Base-by-base conservation (phyloP, 2,888 invertebrate genomes). In the Schizaphis graminum region DNA sequence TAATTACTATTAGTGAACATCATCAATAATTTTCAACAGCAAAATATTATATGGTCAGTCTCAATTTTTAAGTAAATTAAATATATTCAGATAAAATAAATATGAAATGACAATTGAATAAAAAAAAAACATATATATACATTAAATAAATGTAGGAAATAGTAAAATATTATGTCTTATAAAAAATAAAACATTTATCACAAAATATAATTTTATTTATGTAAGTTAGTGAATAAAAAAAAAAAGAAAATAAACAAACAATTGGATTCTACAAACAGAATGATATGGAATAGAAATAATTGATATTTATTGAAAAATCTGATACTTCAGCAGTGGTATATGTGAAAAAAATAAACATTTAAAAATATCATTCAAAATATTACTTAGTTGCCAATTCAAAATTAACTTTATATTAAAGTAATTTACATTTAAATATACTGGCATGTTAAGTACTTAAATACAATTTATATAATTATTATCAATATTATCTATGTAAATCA, bases 91-190 rank as follows among this genome's bases (percentile, higher is more conserved):
- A 61, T 28, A 8, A 92, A 1, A 88, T 10, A 92, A 61, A 61
- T 92, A 61, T 61, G 41, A 88, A 88, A n/a, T 11, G 24, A 88
- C 21, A 53, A 88, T 77, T 49, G 16, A 77, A n/a, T 77, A 89
- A 16, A 47, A 87, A 57, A 61, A 61, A 49, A 49, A 77, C n/a
- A n/a, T n/a, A n/a, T 13, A 41, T 26, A 87, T 92, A 41, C 16
- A 85, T n/a, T 44, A 85, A 91, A 92, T 92, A 57, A 88, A 92
- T 28, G 35, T 61, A 92, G 49, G 35, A 61, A 91, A 92, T 92
- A 87, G 47, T 61, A 92, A 92, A 67, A 84, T 35, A 49, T 87
- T 35, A 88, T 21, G n/a, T 41, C 44, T 41, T 13, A 35, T 87
- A 8, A 49, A 88, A 67, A 92, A 92, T 41, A 89, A 41, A 92